Evolutionary conservation across 2,113 vertebrate genomes (phyloP).

Genomic region (Trematomus loennbergii): DNA sequence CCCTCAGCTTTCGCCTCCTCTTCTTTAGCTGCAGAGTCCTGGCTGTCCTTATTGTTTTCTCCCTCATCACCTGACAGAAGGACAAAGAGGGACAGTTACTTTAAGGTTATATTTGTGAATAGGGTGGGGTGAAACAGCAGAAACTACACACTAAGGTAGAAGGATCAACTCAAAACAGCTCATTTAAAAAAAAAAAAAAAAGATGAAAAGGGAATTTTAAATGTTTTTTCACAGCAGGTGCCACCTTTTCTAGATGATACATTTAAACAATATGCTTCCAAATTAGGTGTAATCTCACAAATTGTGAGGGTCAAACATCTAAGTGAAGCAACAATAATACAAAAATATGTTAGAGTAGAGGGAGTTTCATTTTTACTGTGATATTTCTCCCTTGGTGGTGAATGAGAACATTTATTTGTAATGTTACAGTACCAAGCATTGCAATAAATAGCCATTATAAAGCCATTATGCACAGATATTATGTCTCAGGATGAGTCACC

Average conservation of each 20-base stretch:
- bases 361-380: too few species aligned
- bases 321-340: background rate
- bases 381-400: too few species aligned
- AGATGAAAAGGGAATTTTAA: too few species aligned
- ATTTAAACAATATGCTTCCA: background rate
- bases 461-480: too few species aligned
- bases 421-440: background rate
- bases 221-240: too few species aligned
- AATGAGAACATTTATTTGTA: too few species aligned
- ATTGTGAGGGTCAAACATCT: background rate
- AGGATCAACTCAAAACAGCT: background rate
- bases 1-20: slow-evolving; percentile 54
- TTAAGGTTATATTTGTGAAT: slow-evolving; percentile 30
- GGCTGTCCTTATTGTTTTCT: slow-evolving; percentile 51
- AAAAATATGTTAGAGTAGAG: background rate
- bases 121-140: slow-evolving; percentile 3
- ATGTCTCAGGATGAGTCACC: background rate
- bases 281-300: background rate
- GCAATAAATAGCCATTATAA: background rate
- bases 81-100: slow-evolving; percentile 1
- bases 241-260: background rate
- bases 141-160: background rate
- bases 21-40: slow-evolving; percentile 59
- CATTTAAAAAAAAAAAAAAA: too few species aligned
- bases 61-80: slow-evolving; percentile 55